Evolutionary conservation across 2,888 invertebrate genomes (phyloP), one percentile per base, ranked within the genome.

Genomic region (Drosophila borborema): DNA sequence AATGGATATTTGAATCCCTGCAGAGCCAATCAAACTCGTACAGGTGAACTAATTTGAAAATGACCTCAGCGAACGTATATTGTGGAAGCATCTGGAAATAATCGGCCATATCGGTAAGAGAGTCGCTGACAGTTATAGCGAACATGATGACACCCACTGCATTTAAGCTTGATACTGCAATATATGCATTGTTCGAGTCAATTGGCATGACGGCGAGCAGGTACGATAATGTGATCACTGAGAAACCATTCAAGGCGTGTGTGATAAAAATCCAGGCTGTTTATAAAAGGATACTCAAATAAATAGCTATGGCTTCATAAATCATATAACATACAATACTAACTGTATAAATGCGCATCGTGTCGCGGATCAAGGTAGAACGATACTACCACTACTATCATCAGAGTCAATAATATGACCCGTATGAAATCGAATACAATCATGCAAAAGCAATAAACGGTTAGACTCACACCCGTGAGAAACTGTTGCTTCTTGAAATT

Each of bases 151-250:
- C 40, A 12, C 89, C 90, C 1, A 74, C 0, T 3, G 49, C 16
- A 48, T 77, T 77, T 0, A 81, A 0, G 0, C 60, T 12, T 9
- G 63, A 63, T 3, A 75, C 48, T 0, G 53, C 0, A n/a, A 77
- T 61, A n/a, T 46, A 86, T 9, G 64, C 82, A 28, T 48, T 34
- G 2, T 54, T 45, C 5, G 97, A 96, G 7, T 95, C 94, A 9
- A 94, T 93, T 91, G 96, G 96, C 6, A 95, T 55, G 80, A 95
- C 48, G 2, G 77, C 68, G 0, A 80, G 6, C 3, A 78, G 31
- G 23, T 81, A 86, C 7, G 75, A 68, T 1, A 72, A 7, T 7
- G 77, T n/a, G 1, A 71, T 28, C 12, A 78, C 58, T 3, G 67
- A 43, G 0, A 61, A 4, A 1, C 77, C 82, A 16, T 67, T 51